Percentiles rank a stretch among this genome's conserved stretches.
phyloP scores from a whole-genome alignment of 2,797 vertebrate species.

The Xyrichtys novacula region DNA sequence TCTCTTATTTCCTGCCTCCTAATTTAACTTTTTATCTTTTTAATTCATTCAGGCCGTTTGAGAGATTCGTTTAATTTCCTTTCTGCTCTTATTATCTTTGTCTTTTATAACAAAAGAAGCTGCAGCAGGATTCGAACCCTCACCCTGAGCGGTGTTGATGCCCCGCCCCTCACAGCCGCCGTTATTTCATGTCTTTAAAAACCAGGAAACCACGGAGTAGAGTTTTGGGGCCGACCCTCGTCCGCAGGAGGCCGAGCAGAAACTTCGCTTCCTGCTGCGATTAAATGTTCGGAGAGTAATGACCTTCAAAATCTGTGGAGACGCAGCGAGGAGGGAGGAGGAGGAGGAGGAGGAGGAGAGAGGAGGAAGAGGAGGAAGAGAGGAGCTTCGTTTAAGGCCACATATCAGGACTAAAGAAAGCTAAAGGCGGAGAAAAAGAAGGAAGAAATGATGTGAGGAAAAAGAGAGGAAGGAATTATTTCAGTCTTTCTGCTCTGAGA shows the following conservation, averaged over 20 bases:
- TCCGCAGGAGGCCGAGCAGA: constrained; percentile 29
- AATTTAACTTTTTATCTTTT: constrained; percentile 21
- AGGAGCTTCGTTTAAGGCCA: neutral
- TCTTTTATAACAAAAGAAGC: neutral
- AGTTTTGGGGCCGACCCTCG: constrained; percentile 16
- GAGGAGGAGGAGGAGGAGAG: neutral
- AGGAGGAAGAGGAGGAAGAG: neutral
- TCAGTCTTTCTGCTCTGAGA: neutral
- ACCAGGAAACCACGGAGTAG: constrained; percentile 1
- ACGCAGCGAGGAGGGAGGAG: neutral
- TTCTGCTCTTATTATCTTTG: neutral
- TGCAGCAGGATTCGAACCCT: constrained; percentile 12
- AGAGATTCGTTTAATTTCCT: constrained; percentile 13
- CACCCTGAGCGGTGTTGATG: neutral
- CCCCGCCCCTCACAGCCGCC: constrained; percentile 3
- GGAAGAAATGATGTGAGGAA: no score
- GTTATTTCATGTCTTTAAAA: constrained; percentile 27
- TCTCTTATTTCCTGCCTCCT: neutral
- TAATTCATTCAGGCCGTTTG: constrained; percentile 9
- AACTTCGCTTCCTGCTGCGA: constrained; percentile 30
- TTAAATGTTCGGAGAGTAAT: constrained; percentile 52
- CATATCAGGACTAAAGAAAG: neutral
- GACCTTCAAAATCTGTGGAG: constrained; percentile 48
- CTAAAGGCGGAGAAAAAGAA: no score
- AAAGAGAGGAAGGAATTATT: neutral